Percentiles rank a stretch among this genome's conserved stretches.
Evolutionary conservation across 2,113 vertebrate species (phyloP).

Genomic region (Urocitellus parryii): DNA sequence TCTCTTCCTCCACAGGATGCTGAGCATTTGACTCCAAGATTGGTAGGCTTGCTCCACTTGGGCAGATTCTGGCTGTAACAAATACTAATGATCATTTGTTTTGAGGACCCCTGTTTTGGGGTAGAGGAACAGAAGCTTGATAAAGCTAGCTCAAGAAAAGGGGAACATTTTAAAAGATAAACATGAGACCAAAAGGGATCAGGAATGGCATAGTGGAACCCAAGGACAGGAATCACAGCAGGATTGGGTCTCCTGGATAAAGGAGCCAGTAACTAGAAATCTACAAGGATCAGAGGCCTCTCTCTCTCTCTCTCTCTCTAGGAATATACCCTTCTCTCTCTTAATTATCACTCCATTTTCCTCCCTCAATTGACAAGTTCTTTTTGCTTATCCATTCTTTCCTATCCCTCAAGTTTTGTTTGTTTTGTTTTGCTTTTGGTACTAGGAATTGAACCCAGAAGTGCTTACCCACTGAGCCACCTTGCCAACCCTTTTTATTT

Average conservation of each 20-base stretch:
- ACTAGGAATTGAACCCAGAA: too few relatives aligned
- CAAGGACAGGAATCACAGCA: not conserved
- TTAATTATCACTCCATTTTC: not conserved
- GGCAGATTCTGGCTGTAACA: not conserved
- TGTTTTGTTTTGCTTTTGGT: too few relatives aligned
- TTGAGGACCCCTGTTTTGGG: not conserved
- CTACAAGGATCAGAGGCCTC: not conserved
- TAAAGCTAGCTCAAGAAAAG: slow-evolving; percentile 21
- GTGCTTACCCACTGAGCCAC: too few relatives aligned
- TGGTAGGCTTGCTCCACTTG: not conserved
- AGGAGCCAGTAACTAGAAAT: not conserved
- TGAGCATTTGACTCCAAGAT: not conserved
- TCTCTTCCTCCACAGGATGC: not conserved
- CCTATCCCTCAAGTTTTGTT: not conserved
- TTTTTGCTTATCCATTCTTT: not conserved
- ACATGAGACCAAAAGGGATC: not conserved
- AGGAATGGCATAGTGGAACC: not conserved
- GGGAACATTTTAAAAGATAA: not conserved
- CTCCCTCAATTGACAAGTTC: not conserved
- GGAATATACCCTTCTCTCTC: not conserved
- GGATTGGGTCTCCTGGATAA: not conserved
- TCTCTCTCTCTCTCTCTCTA: not conserved
- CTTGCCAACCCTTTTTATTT: too few relatives aligned
- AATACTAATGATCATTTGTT: not conserved
- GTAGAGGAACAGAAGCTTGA: not conserved